Base-by-base conservation (phyloP, 2,888 invertebrate species). In the Drosophila prolongata region DNA sequence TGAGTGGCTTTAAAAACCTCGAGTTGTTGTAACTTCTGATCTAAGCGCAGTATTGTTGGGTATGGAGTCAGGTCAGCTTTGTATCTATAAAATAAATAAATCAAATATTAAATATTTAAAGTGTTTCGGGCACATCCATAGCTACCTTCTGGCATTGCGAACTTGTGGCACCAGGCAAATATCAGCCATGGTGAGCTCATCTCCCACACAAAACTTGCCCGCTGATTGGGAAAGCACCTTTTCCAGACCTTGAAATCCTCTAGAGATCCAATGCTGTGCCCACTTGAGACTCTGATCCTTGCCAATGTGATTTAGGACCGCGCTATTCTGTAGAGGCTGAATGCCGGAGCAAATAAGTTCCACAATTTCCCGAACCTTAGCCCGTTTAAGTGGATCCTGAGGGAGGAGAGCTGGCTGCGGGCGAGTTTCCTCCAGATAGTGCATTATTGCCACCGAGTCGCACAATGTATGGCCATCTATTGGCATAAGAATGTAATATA, bases 111-210 rank as follows among this genome's bases (percentile, higher is more conserved):
- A 5, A 1, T 0, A 16, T 14, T 16, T 24, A 24, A 14, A 9
- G 2, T 5, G 4, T 8, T 3, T 13, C 3, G 19, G 8, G 8
- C 1, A 24, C 3, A 4, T 24, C 3, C 3, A 11, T 13, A 19
- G 11, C 16, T 90, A 96, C 96, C 97, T 95, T 35, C 38, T 53
- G 38, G 71, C 98, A 93, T 98, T 98, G 91, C 96, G 97, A 54
- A 98, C 96, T 93, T 99, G 99, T 42, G 99, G 99, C 43, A 99
- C 96, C 58, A 99, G 93, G 90, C 97, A 98, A 88, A 98, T 96
- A 92, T 99, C 99, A 5, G 99, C 99, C 89, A 99, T 93, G 0
- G 98, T 96, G 57, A 99, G 95, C 76, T 96, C 96, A 92, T 99
- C 97, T 0, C 99, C 99, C 3, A 98, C 96, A 90, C 97, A 97